phyloP scores from a whole-genome alignment of 2,888 invertebrate genomes.

The Nemotelus nigrinus region DNA sequence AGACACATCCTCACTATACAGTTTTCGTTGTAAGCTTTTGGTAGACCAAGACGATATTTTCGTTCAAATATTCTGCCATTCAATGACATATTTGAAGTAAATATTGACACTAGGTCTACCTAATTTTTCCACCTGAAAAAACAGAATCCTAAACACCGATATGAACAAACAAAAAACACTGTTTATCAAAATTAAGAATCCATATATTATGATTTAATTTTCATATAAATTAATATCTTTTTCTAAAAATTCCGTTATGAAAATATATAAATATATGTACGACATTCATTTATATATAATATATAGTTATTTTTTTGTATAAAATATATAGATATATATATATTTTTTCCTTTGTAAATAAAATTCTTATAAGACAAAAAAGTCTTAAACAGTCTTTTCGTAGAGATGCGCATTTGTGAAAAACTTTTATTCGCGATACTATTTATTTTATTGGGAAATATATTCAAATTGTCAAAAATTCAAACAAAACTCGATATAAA shows the following conservation, averaged over 20 bases:
- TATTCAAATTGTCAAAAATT: neutral
- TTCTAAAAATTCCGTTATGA: slow-evolving; percentile 50
- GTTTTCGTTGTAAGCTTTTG: too few species aligned
- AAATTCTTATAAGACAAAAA: slow-evolving; percentile 36
- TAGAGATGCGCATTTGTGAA: neutral
- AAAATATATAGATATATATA: slow-evolving; percentile 42
- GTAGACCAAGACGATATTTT: too few species aligned
- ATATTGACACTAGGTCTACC: too few species aligned
- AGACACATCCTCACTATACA: too few species aligned
- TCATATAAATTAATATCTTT: slow-evolving; percentile 46
- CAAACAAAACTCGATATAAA: slow-evolving; percentile 4
- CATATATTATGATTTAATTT: slow-evolving; percentile 27
- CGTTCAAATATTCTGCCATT: too few species aligned
- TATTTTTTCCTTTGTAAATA: slow-evolving; percentile 31
- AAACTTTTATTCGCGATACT: neutral
- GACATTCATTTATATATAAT: slow-evolving; percentile 45
- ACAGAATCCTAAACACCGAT: too few species aligned
- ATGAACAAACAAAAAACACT: slow-evolving; percentile 7
- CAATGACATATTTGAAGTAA: too few species aligned
- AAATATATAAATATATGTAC: slow-evolving; percentile 48
- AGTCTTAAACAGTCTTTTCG: slow-evolving; percentile 36
- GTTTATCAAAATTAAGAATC: slow-evolving; percentile 49
- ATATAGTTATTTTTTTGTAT: slow-evolving; percentile 43
- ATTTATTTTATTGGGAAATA: neutral
- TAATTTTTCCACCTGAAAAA: too few species aligned